Percentiles rank a stretch among this genome's conserved stretches.
phyloP scores from a whole-genome alignment of 2,888 invertebrate genomes.

The Cerastis rubricosa region DNA sequence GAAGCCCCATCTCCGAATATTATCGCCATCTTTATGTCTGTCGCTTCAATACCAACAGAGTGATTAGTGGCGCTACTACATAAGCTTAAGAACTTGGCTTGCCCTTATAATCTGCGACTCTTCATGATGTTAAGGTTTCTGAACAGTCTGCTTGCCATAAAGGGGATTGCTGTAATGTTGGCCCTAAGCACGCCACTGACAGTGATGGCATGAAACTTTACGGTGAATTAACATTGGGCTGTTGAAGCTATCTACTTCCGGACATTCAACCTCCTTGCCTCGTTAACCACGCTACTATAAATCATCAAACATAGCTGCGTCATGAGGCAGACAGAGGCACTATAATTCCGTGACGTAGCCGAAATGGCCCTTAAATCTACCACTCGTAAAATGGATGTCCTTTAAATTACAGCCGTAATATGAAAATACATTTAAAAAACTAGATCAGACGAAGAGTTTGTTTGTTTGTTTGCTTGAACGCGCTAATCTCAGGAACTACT shows the following conservation, averaged over 20 bases:
- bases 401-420: background rate
- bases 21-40: background rate
- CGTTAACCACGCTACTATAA: constrained; percentile 16
- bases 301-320: constrained; percentile 10
- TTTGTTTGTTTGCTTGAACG: no score
- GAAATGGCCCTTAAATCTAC: constrained; percentile 1
- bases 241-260: background rate
- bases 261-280: constrained; percentile 10
- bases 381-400: background rate
- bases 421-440: background rate
- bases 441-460: no score
- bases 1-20: background rate
- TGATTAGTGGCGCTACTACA: no score
- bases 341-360: background rate
- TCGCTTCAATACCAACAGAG: background rate
- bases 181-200: no score
- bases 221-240: background rate
- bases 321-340: background rate
- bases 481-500: no score
- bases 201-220: background rate
- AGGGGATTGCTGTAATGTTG: no score
- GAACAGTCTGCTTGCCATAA: no score
- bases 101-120: no score
- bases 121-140: no score
- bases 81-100: no score